These are phyloP conservation scores for Asobara japonica DNA, from an alignment of 1,140 invertebrate genomes.

Conservation along the genomic window DNA sequence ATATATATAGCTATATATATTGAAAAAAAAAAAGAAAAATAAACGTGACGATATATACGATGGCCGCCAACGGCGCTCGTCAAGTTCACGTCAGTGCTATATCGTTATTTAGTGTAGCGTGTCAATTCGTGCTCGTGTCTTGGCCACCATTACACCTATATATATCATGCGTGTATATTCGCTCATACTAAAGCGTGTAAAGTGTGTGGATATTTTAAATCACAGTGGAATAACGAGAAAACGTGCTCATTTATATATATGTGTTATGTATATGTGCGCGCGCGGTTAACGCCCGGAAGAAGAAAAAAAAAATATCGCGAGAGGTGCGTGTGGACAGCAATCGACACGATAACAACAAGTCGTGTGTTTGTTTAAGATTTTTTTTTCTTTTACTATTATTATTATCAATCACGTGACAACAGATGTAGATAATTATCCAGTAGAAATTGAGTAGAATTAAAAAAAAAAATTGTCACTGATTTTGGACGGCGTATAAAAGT, in stretches of 20 bases:
- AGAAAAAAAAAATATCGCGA: neutral
- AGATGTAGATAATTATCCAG: too few relatives aligned
- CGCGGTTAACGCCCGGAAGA: slow-evolving; percentile 3
- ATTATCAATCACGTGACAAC: too few relatives aligned
- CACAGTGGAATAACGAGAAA: slow-evolving; percentile 15
- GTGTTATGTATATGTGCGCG: neutral
- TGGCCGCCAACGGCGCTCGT: slow-evolving; percentile 19
- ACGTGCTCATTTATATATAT: slow-evolving; percentile 6
- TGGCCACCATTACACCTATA: slow-evolving; percentile 31
- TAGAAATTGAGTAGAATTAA: too few relatives aligned
- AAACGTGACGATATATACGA: slow-evolving; percentile 4
- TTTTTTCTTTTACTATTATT: neutral
- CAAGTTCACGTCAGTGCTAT: slow-evolving; percentile 7
- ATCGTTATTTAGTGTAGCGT: slow-evolving; percentile 21
- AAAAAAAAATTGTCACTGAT: too few relatives aligned
- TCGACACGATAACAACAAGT: slow-evolving; percentile 6
- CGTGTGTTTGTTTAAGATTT: neutral
- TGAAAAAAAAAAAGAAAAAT: too few relatives aligned
- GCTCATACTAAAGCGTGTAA: slow-evolving; percentile 30
- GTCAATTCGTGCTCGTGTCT: slow-evolving; percentile 35
- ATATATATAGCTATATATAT: too few relatives aligned
- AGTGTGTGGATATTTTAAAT: slow-evolving; percentile 19
- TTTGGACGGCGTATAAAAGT: too few relatives aligned
- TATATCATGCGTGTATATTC: slow-evolving; percentile 25
- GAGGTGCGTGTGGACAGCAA: slow-evolving; percentile 16